A percentile compares a stretch with the other conserved stretches of the same genome.
Evolutionary conservation across 2,888 invertebrate genomes (phyloP).

Genomic region (Penaeus monodon): DNA sequence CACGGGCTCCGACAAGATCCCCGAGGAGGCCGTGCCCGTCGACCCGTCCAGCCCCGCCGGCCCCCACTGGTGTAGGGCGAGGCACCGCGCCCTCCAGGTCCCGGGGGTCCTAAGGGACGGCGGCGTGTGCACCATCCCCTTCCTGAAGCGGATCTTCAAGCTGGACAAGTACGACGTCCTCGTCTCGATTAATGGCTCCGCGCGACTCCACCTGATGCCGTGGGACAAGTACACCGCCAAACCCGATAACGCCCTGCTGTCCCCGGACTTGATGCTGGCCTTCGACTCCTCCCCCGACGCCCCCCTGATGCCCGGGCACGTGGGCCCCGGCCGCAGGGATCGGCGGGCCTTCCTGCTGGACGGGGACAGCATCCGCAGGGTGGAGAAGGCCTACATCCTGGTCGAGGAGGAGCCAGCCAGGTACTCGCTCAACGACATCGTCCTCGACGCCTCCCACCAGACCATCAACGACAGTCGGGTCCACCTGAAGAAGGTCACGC

Average conservation of each 20-base stretch:
- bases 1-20: slow-evolving; percentile 18
- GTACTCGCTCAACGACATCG: slow-evolving; percentile 49
- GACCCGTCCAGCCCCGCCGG: not conserved
- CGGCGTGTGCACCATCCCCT: slow-evolving; percentile 48
- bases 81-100: slow-evolving; percentile 27
- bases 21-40: slow-evolving; percentile 44
- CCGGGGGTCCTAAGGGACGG: slow-evolving; percentile 44
- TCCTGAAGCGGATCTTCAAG: slow-evolving; percentile 31
- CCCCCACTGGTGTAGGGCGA: slow-evolving; percentile 53
- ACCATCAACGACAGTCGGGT: slow-evolving; percentile 7
- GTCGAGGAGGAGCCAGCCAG: slow-evolving; percentile 54
- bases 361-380: slow-evolving; percentile 10
- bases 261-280: slow-evolving; percentile 52
- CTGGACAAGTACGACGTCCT: slow-evolving; percentile 50
- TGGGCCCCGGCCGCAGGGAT: slow-evolving; percentile 22
- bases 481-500: slow-evolving; percentile 15
- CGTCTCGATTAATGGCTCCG: slow-evolving; percentile 58
- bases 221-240: slow-evolving; percentile 60
- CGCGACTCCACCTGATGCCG: slow-evolving; percentile 33
- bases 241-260: slow-evolving; percentile 50
- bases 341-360: slow-evolving; percentile 42
- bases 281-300: not conserved
- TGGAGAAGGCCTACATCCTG: slow-evolving; percentile 45
- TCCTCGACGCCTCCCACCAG: slow-evolving; percentile 28
- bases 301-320: slow-evolving; percentile 38